phyloP scores from a whole-genome alignment of 2,888 invertebrate species.

The Dryobota labecula region DNA sequence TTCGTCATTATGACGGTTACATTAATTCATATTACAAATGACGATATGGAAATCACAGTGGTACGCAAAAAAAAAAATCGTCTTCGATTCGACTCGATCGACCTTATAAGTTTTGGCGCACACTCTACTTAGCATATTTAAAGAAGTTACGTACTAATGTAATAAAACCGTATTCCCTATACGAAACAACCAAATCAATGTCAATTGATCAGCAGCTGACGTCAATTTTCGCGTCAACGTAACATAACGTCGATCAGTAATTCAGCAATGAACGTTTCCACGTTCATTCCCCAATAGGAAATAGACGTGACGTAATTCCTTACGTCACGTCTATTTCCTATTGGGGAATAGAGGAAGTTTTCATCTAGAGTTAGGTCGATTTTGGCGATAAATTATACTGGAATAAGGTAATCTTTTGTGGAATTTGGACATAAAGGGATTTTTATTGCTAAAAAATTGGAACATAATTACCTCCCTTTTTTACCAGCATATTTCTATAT shows the following conservation, averaged over 20 bases:
- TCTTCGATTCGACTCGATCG: too few relatives aligned
- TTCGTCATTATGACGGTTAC: too few relatives aligned
- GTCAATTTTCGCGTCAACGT: conserved; percentile 33
- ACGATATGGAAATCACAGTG: too few relatives aligned
- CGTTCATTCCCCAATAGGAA: too few relatives aligned
- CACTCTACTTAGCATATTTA: not conserved
- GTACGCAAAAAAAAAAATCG: not conserved
- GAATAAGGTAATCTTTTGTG: not conserved
- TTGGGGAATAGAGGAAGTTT: conserved; percentile 42
- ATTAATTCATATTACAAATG: too few relatives aligned
- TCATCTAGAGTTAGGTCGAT: conserved; percentile 1
- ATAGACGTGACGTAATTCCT: too few relatives aligned
- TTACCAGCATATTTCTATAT: not conserved
- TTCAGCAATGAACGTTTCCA: conserved; percentile 30
- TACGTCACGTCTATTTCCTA: conserved; percentile 48
- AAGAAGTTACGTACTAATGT: not conserved
- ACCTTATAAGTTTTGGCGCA: too few relatives aligned
- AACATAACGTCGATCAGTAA: conserved; percentile 32
- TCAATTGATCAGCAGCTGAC: conserved; percentile 29
- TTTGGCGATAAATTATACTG: not conserved
- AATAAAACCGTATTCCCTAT: conserved; percentile 12
- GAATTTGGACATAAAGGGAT: not conserved
- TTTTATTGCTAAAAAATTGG: not conserved
- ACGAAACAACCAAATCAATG: conserved; percentile 27
- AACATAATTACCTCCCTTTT: not conserved